Evolutionary conservation across 2,888 invertebrate genomes (phyloP).

Genomic region (Synergus umbraculus): DNA sequence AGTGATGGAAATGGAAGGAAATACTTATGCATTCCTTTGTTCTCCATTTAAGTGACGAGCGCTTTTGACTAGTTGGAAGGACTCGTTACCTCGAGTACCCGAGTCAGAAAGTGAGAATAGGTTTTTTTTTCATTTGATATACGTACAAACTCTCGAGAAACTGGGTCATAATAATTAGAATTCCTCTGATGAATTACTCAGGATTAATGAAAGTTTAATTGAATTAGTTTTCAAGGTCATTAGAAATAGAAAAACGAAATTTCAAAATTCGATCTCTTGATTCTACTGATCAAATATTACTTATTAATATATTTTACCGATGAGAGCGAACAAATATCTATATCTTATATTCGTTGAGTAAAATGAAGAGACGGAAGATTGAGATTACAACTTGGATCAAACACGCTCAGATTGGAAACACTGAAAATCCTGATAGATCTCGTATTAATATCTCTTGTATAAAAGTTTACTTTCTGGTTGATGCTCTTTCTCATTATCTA

Average conservation of each 20-base stretch:
- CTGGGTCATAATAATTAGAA: slow-evolving; percentile 8
- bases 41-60: neutral
- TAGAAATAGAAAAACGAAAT: too few relatives aligned
- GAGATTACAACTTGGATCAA: too few relatives aligned
- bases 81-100: slow-evolving; percentile 20
- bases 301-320: too few relatives aligned
- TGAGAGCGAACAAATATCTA: too few relatives aligned
- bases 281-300: too few relatives aligned
- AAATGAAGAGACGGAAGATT: too few relatives aligned
- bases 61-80: neutral
- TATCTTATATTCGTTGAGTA: too few relatives aligned
- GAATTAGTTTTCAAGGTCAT: neutral
- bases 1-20: neutral
- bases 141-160: neutral
- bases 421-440: too few relatives aligned
- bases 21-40: neutral
- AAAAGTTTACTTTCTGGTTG: neutral
- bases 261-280: neutral
- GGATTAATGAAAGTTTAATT: slow-evolving; percentile 13
- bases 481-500: slow-evolving; percentile 4
- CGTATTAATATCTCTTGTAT: neutral
- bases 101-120: neutral
- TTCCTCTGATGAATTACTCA: neutral
- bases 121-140: neutral
- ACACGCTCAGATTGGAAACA: too few relatives aligned